phyloP scores from a whole-genome alignment of 2,797 vertebrate genomes.

The Halcyon chelicuti region DNA sequence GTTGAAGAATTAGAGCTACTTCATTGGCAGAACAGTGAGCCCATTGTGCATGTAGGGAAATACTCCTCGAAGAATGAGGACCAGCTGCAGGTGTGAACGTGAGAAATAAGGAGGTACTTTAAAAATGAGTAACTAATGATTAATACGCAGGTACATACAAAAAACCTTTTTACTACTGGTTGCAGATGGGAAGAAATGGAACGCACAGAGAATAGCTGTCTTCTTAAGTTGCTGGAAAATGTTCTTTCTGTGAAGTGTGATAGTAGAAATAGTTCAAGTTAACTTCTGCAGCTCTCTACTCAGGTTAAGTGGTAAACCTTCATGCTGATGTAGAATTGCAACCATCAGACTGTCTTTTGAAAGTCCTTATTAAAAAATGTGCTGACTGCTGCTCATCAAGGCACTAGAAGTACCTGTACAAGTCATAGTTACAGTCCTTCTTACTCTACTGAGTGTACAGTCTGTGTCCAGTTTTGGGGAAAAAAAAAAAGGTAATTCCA shows the following conservation, averaged over 20 bases:
- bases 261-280: not conserved
- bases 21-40: not conserved
- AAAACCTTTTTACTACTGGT: not conserved
- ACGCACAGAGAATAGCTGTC: not conserved
- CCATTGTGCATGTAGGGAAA: not conserved
- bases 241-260: not conserved
- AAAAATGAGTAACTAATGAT: not conserved
- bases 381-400: not conserved
- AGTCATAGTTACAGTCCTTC: not conserved
- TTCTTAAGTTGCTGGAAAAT: not conserved
- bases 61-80: not conserved
- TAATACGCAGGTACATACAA: not conserved
- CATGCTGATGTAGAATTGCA: not conserved
- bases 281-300: not conserved
- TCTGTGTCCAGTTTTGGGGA: not conserved
- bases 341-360: not conserved
- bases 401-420: not conserved
- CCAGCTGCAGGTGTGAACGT: not conserved
- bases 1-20: not conserved
- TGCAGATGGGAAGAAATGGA: not conserved
- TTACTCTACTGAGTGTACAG: not conserved
- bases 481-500: not conserved
- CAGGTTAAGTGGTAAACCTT: not conserved
- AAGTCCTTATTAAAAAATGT: not conserved
- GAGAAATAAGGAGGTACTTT: slow-evolving; percentile 41